Percentiles rank a stretch among this genome's conserved stretches.
Conservation (phyloP, 2,888 invertebrate genomes). For the Hypena proboscidalis region DNA sequence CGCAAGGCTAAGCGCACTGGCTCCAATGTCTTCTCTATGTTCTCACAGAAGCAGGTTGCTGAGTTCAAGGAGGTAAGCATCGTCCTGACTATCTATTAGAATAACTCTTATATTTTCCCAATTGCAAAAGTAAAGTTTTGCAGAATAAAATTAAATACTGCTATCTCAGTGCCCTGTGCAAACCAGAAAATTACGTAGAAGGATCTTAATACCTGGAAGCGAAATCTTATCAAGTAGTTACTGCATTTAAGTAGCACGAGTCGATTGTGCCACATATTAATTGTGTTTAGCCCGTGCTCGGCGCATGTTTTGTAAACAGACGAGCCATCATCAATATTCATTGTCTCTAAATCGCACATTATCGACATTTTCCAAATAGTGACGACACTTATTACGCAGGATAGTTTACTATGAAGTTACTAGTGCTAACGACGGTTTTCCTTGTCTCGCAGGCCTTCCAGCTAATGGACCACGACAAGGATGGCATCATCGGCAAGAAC, state of each 20-base stretch:
- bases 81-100: not conserved
- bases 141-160: no score
- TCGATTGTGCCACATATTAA: constrained; percentile 35
- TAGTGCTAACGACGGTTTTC: constrained; percentile 6
- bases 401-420: not conserved
- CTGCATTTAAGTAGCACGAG: constrained; percentile 33
- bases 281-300: constrained; percentile 58
- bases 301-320: constrained; percentile 63
- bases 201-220: constrained; percentile 22
- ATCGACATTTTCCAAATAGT: constrained; percentile 46
- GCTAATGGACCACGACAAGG: constrained; percentile 98
- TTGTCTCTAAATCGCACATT: constrained; percentile 35
- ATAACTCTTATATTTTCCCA: no score
- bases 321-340: constrained; percentile 26
- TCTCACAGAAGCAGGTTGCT: constrained; percentile 97
- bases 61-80: constrained; percentile 95
- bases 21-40: constrained; percentile 98
- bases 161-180: no score
- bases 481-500: constrained; percentile 95
- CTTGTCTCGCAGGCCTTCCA: constrained; percentile 90
- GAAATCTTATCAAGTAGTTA: constrained; percentile 26
- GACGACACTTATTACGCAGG: constrained; percentile 33
- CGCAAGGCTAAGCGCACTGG: constrained; percentile 94
- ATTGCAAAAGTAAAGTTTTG: no score
- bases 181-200: not conserved